A percentile compares a stretch with the other conserved stretches of the same genome.
These are phyloP conservation scores for Platysteira castanea DNA, from an alignment of 2,113 vertebrate species.

Conservation along the genomic window DNA sequence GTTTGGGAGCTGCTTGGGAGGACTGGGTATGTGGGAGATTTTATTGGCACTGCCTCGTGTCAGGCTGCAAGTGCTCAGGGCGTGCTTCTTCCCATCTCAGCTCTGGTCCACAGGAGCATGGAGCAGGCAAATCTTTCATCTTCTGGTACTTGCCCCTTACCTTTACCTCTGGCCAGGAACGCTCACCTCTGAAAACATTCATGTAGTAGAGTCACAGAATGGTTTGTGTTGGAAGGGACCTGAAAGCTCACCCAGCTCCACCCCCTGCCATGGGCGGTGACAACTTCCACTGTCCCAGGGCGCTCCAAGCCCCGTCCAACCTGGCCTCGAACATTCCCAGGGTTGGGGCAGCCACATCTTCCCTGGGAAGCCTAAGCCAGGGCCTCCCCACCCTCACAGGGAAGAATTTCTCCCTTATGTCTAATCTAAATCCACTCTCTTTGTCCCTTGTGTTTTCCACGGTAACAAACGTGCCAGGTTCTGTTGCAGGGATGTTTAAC, in stretches of 20 bases:
- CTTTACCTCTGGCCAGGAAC: neutral
- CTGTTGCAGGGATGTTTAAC: neutral
- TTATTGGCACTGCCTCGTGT: fast-evolving
- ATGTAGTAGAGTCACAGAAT: fast-evolving
- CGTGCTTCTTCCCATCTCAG: neutral
- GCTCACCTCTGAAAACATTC: fast-evolving
- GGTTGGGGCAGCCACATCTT: neutral
- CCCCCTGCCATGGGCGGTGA: neutral
- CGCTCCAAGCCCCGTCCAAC: neutral
- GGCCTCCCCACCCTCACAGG: neutral
- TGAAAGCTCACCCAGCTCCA: neutral
- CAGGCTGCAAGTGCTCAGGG: neutral
- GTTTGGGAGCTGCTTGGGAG: neutral
- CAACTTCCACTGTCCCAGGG: fast-evolving
- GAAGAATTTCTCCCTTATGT: neutral
- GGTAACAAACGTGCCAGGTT: fast-evolving
- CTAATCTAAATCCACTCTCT: neutral
- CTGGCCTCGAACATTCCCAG: neutral
- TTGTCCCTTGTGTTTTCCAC: neutral
- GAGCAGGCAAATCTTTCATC: too few relatives aligned
- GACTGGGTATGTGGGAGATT: neutral
- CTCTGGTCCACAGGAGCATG: neutral
- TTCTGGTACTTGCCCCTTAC: neutral
- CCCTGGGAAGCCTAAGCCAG: neutral
- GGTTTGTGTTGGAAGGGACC: neutral